Evolutionary conservation across 2,888 invertebrate species (phyloP).

Genomic region (Spisula subtruncata): DNA sequence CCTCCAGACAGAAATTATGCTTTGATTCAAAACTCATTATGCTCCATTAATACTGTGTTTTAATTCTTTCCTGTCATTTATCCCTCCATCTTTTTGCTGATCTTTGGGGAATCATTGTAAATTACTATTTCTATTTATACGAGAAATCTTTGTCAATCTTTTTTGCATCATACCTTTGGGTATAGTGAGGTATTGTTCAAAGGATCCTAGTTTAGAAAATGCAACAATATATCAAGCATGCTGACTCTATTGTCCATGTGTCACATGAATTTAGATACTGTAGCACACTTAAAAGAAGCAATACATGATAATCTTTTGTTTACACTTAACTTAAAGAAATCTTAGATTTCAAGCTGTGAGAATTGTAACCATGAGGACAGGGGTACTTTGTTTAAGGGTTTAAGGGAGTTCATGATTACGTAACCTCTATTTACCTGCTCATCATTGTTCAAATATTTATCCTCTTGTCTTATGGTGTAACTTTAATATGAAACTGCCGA

Average conservation of each 20-base stretch:
- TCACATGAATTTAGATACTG: neutral
- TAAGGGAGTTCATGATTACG: neutral
- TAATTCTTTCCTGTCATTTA: no score
- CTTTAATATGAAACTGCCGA: neutral
- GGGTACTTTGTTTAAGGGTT: neutral
- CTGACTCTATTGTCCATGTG: neutral
- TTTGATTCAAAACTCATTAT: no score
- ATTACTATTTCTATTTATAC: no score
- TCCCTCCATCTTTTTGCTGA: no score
- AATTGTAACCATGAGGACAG: neutral
- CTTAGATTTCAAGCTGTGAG: neutral
- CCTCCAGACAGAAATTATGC: no score
- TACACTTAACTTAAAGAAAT: neutral
- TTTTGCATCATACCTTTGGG: no score
- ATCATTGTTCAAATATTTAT: neutral
- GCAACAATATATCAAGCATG: no score
- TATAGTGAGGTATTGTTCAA: no score
- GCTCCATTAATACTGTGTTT: no score
- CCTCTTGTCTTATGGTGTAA: neutral
- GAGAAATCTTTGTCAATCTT: no score
- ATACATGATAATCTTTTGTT: constrained; percentile 9
- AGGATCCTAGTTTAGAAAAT: neutral
- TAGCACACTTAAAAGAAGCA: no score
- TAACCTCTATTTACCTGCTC: neutral
- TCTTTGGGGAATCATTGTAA: no score